Base-by-base conservation (phyloP, 2,888 invertebrate genomes). In the Synergus japonicus region DNA sequence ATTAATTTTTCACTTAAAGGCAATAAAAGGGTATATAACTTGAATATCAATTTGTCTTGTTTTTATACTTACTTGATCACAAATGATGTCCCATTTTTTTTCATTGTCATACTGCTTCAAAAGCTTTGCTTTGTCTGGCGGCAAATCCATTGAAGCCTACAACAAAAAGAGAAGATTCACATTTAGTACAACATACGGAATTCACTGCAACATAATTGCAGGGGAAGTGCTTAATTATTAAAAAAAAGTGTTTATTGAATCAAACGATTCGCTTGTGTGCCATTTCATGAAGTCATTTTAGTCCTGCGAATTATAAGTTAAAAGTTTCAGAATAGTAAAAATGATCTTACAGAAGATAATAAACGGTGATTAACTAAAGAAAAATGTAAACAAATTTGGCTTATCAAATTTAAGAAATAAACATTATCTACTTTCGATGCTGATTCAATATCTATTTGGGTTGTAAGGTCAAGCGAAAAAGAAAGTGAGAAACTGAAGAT, bases 1-100 rank as follows among this genome's bases (percentile, higher is more conserved):
- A 29, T 29, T n/a, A n/a, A n/a, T 4, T 49, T 49, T 49, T 1
- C 15, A 13, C 49, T 1, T 1, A 22, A 22, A 22, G 22, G 4
- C 1, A 5, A 2, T 8, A 54, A n/a, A 54, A 54, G 54, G 54
- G 46, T 2, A 15, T 54, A n/a, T 4, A 5, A 54, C 54, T 8
- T n/a, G 8, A 54, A 54, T 54, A 18, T 37, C 5, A 9, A 18
- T 2, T 29, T 13, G 5, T 29, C 60, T 13, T 2, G 10, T 5
- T 60, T 46, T 43, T 83, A 91, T 83, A 91, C 94, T 93, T 92
- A 97, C 97, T 95, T 98, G 98, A 95, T 99, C 99, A 94, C 98
- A 98, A 93, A 99, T 98, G 93, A 99, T 97, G 93, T 99, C 99
- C 99, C 99, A 99, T 93, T 99, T 99, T 93, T 98, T 99, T 92